Evolutionary conservation across 1,140 invertebrate species (phyloP), one percentile per base, ranked within the genome.

Genomic region (Anastrepha obliqua): DNA sequence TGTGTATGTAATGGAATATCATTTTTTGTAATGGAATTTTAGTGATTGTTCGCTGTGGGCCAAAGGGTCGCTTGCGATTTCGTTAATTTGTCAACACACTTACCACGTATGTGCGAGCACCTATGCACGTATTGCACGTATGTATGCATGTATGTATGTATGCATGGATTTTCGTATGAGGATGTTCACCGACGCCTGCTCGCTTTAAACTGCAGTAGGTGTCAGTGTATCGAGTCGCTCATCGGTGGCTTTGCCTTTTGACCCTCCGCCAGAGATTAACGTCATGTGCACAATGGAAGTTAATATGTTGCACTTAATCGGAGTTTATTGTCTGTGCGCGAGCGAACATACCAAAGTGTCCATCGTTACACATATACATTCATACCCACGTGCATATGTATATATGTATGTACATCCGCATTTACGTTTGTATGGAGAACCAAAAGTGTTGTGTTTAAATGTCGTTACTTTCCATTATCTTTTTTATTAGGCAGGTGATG

Each of bases 21-120:
- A 29, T 29, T 74, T 17, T 74, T 74, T n/a, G 15, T 74, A 7
- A 74, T 74, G 70, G 70, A n/a, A 29, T 47, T 47, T 74, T 47
- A 20, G 74, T 81, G 74, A 81, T 81, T 81, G 74, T 81, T n/a
- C 51, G 74, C 74, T 29, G 0, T 44, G 17, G 74, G 74, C 47
- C 74, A 81, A 81, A 81, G 20, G 74, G 74, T 55, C 74, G 47
- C 47, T 29, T 55, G 74, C 74, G 74, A 81, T 81, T 81, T 81
- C 74, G 74, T 81, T 81, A 81, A 81, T 81, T 81, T 81, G 74
- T 81, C 74, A 81, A 81, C 74, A 81, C 74, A 44, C 70, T 74
- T 67, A 44, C 39, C 74, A 55, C 51, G 7, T 39, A 55, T 3
- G 44, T 78, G 29, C 29, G 29, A 29, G 29, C 29, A 29, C 29